A percentile compares a stretch with the other conserved stretches of the same genome.
phyloP scores from a whole-genome alignment of 2,797 vertebrate species.

The Eulemur mongoz region DNA sequence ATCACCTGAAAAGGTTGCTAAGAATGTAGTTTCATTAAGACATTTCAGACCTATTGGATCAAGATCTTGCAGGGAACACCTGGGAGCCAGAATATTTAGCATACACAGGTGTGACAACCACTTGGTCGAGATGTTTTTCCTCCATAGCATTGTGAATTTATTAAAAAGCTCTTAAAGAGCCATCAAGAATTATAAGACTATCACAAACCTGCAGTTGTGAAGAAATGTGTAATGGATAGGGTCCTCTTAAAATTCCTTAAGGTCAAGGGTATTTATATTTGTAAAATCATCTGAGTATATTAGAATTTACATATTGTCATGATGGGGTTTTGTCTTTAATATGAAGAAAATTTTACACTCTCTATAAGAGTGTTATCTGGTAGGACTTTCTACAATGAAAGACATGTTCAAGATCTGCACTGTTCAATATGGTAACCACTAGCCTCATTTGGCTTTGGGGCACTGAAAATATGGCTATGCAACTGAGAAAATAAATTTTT shows the following conservation, averaged over 20 bases:
- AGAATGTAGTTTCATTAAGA: conserved; percentile 45
- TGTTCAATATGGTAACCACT: neutral
- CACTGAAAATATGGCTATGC: conserved; percentile 29
- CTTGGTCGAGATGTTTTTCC: neutral
- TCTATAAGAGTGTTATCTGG: neutral
- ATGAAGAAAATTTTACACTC: neutral
- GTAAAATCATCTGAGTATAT: neutral
- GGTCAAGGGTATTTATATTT: neutral
- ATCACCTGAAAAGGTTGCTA: neutral
- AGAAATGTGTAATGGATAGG: neutral
- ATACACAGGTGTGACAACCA: neutral
- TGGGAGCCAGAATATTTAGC: neutral
- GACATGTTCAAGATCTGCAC: neutral
- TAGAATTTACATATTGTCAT: neutral
- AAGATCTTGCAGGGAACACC: neutral
- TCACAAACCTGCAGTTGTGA: neutral
- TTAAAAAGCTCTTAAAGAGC: neutral
- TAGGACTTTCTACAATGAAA: neutral
- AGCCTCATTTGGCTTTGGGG: neutral
- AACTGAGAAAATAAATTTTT: neutral
- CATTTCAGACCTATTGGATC: neutral
- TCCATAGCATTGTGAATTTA: neutral
- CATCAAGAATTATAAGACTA: neutral
- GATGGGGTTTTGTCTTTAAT: neutral
- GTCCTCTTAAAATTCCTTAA: neutral